Evolutionary conservation across 2,797 vertebrate species (phyloP).

Genomic region (Emydoidea blandingii): DNA sequence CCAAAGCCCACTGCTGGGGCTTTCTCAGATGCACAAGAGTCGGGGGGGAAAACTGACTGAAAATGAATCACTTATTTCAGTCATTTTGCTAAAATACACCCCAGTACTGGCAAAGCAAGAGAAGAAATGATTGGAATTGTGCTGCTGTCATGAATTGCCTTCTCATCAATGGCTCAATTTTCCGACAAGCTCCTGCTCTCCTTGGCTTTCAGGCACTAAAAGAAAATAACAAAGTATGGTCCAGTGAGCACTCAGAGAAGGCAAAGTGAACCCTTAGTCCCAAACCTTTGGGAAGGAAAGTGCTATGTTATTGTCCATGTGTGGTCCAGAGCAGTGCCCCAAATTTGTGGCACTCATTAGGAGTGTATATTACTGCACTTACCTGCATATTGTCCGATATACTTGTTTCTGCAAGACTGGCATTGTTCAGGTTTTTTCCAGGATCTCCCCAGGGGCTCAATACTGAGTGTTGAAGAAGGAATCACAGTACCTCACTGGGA

Average conservation of each 20-base stretch:
- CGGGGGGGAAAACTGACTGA: conserved; percentile 46
- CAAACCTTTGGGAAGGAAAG: neutral
- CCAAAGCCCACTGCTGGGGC: conserved; percentile 71
- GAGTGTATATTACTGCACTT: neutral
- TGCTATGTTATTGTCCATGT: neutral
- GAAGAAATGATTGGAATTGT: conserved; percentile 71
- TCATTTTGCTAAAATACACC: conserved; percentile 74
- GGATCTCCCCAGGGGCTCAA: neutral
- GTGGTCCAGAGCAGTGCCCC: neutral
- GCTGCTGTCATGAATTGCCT: conserved; percentile 64
- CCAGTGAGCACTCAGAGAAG: neutral
- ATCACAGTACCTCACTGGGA: neutral
- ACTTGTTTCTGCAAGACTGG: neutral
- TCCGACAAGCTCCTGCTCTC: conserved; percentile 51
- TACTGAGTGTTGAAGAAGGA: neutral
- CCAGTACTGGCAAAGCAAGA: conserved; percentile 63
- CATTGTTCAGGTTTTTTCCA: neutral
- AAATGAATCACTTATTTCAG: conserved; percentile 78
- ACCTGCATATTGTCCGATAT: neutral
- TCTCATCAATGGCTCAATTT: conserved; percentile 71
- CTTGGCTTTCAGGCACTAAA: conserved; percentile 50
- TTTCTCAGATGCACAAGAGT: conserved; percentile 74
- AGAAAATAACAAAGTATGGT: neutral
- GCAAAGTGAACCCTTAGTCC: neutral
- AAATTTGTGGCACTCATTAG: neutral